Percentiles rank a stretch among this genome's conserved stretches.
Evolutionary conservation across 2,888 invertebrate genomes (phyloP).

Genomic region (Perizoma flavofasciatum): DNA sequence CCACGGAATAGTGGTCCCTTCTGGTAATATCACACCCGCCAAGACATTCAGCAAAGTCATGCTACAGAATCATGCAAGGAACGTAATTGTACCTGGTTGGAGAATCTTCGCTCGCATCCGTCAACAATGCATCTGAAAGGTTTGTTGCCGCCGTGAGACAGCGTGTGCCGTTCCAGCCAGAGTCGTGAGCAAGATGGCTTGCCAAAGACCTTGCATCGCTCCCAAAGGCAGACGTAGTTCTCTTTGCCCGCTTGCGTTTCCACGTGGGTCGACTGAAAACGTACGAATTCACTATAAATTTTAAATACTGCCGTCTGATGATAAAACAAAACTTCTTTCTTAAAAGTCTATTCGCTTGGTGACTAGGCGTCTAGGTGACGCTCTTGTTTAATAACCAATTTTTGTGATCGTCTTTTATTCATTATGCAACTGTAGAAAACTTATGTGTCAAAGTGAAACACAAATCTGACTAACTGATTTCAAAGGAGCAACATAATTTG

Average conservation of each 20-base stretch:
- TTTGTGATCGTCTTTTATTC: too few species aligned
- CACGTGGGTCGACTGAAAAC: conserved; percentile 90
- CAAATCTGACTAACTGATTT: background rate
- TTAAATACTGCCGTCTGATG: background rate
- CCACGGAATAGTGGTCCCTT: background rate
- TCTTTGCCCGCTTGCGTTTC: conserved; percentile 92
- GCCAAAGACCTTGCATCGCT: conserved; percentile 96
- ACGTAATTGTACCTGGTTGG: conserved; percentile 88
- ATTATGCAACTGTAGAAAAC: too few species aligned
- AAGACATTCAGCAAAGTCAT: conserved; percentile 3
- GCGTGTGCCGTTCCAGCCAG: conserved; percentile 96
- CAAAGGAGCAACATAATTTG: conserved; percentile 1
- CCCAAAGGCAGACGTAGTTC: conserved; percentile 96
- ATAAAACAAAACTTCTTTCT: too few species aligned
- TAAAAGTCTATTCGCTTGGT: too few species aligned
- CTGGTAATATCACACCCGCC: background rate
- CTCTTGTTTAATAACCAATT: too few species aligned
- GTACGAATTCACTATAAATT: background rate
- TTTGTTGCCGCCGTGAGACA: conserved; percentile 96
- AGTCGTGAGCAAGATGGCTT: conserved; percentile 95
- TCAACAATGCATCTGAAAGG: conserved; percentile 98
- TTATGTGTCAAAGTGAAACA: background rate
- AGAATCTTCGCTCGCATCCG: conserved; percentile 94
- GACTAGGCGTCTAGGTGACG: too few species aligned
- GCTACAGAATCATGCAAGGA: conserved; percentile 22